Conservation (phyloP, 2,113 vertebrate genomes). For the Varanus komodoensis region DNA sequence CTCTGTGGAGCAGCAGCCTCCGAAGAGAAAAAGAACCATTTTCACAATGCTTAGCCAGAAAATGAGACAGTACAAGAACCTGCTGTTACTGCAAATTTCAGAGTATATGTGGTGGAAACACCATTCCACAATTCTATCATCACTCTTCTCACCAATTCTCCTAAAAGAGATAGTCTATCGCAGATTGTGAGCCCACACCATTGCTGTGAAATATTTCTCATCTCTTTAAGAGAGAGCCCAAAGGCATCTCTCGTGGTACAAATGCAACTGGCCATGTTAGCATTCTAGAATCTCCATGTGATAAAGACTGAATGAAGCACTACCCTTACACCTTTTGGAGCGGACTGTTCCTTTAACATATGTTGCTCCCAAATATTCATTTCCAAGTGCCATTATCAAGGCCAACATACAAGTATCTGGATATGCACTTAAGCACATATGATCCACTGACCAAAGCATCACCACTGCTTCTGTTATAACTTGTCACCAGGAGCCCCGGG, state of each 20-base stretch:
- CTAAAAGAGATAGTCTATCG: neutral
- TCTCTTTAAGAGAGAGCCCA: neutral
- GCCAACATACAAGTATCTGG: neutral
- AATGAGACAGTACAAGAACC: constrained; percentile 8
- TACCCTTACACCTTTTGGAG: neutral
- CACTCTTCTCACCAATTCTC: neutral
- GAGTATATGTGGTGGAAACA: neutral
- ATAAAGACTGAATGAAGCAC: neutral
- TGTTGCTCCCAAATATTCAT: neutral
- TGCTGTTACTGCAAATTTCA: constrained; percentile 3
- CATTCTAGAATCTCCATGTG: neutral
- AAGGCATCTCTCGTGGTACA: neutral
- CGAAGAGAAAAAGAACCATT: constrained; percentile 20
- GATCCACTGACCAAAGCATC: neutral
- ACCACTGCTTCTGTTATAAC: neutral
- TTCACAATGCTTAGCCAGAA: neutral
- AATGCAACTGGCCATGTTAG: too few species aligned
- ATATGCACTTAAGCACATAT: too few species aligned
- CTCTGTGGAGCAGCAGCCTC: constrained; percentile 1
- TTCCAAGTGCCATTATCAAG: neutral
- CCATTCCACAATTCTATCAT: neutral
- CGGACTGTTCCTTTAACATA: neutral
- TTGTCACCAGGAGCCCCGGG: neutral
- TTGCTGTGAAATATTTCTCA: neutral
- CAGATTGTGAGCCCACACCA: fast-evolving